These are phyloP conservation scores for Mormyrus hasselquistii DNA, from an alignment of 2,797 vertebrate genomes.

Conservation along the genomic window DNA sequence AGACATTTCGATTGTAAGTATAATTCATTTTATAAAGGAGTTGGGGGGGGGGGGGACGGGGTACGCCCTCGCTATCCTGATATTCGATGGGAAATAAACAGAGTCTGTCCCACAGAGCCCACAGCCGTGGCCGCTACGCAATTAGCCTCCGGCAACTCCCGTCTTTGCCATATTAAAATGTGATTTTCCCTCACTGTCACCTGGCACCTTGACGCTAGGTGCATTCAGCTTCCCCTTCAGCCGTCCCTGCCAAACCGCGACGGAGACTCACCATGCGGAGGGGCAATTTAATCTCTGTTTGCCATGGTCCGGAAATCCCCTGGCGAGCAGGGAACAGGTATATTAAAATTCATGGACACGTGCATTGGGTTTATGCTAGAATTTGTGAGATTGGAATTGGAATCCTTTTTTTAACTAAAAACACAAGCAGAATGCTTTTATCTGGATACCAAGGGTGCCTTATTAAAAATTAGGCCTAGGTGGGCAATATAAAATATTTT, in stretches of 20 bases:
- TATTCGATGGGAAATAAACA: neutral
- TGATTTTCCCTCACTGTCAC: neutral
- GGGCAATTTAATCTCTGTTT: slow-evolving; percentile 5
- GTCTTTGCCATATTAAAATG: slow-evolving; percentile 9
- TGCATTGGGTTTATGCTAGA: neutral
- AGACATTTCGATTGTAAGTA: neutral
- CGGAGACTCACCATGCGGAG: neutral
- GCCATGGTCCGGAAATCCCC: neutral
- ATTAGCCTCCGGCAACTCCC: neutral
- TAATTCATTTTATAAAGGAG: neutral
- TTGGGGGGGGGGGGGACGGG: neutral
- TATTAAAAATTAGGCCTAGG: neutral
- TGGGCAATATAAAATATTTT: neutral
- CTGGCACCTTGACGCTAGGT: neutral
- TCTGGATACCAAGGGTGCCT: neutral
- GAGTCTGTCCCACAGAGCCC: neutral
- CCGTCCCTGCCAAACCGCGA: neutral
- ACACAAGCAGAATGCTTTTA: neutral
- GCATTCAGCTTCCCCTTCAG: neutral
- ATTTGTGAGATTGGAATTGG: neutral
- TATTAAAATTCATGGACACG: slow-evolving; percentile 1
- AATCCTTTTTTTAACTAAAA: neutral
- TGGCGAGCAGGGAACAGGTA: neutral
- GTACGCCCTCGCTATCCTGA: neutral
- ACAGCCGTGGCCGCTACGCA: neutral